Evolutionary conservation across 1,140 invertebrate species (phyloP), one percentile per base, ranked within the genome.

Genomic region (Drosophila insularis): DNA sequence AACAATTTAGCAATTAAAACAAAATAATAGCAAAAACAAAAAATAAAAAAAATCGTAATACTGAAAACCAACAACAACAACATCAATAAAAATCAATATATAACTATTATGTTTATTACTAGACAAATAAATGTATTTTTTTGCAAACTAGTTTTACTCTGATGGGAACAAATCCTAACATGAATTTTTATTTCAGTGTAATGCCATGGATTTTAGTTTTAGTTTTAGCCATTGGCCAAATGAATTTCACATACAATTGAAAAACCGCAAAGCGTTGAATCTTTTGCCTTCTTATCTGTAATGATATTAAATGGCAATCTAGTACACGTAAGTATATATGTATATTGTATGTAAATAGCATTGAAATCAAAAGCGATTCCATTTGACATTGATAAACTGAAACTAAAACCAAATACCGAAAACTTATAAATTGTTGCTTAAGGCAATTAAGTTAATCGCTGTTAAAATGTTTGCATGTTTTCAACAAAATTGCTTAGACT

Each of bases 81-180:
- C 10, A 56, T 27, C 11, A 32, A 76, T 70, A 84, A 80, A 79
- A 85, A 78, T 79, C 70, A 78, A 85, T 69, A 75, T 69, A 75
- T 76, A 76, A 85, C 73, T 86, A 86, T 85, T 85, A 37, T 37
- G 81, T 85, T 85, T 85, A 86, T 86, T 85, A 75, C 72, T 75
- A 86, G 81, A 85, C 78, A 86, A 85, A 86, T 80, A 74, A 81
- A 81, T 85, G 78, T 85, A 85, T 78, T 81, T 85, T 86, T 85
- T 85, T 81, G 77, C 68, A 85, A 82, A 75, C 68, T 75, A 75
- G 14, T 10, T 8, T 73, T 35, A 43, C n/a, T 68, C 21, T 7
- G 10, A 67, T 17, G 43, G 43, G 17, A 21, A 21, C 19, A 50
- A 50, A 21, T 37, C 0, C 0, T 11, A 21, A 8, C 17, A 7